A percentile compares a stretch with the other conserved stretches of the same genome.
Conservation (phyloP, 2,113 vertebrate genomes). For the Peromyscus polionotus region DNA sequence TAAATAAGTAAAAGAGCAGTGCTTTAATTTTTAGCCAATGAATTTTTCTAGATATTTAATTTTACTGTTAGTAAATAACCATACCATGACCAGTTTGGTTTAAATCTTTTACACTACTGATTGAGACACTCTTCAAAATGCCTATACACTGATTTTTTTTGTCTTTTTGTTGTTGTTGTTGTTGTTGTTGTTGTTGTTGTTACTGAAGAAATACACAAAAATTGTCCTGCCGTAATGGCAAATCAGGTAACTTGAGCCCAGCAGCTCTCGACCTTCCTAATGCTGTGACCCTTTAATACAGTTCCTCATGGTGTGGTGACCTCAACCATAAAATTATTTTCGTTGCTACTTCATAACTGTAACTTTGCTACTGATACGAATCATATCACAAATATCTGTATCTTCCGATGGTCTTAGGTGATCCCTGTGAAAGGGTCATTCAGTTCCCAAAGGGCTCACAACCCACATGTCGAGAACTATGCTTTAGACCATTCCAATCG, state of each 20-base stretch:
- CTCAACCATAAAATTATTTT: not conserved
- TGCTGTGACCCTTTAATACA: not conserved
- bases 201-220: not conserved
- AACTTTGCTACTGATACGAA: not conserved
- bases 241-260: not conserved
- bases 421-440: not conserved
- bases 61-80: conserved; percentile 30
- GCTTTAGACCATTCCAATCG: not conserved
- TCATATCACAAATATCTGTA: not conserved
- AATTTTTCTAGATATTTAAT: conserved; percentile 8
- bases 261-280: not conserved
- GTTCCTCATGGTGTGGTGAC: not conserved
- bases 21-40: not conserved
- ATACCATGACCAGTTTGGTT: not conserved
- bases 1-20: not conserved
- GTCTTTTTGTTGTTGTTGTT: not conserved
- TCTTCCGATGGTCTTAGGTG: too few species aligned
- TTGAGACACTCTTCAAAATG: not conserved
- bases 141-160: not conserved
- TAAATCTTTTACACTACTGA: not conserved
- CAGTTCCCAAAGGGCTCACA: not conserved
- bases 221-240: not conserved
- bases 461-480: not conserved
- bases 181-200: not conserved
- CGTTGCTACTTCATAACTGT: not conserved